Base-by-base conservation (phyloP, 2,888 invertebrate genomes). In the Pristionchus maxplancki region DNA sequence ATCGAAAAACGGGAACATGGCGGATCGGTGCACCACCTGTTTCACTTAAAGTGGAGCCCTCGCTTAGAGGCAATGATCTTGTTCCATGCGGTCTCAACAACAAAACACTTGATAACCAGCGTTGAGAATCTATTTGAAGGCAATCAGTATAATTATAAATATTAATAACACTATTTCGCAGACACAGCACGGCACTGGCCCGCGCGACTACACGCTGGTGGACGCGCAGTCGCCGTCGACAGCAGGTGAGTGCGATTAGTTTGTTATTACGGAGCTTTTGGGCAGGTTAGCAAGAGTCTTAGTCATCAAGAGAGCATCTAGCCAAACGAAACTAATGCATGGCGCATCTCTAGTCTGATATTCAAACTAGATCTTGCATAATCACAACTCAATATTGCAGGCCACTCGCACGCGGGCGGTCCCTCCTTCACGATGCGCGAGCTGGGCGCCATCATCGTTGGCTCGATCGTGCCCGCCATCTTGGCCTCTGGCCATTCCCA, bases 401-500 rank as follows among this genome's bases (percentile, higher is more conserved):
- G 86, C n/a, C 91, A 90, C 78, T 85, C 89, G 31, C 89, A 90
- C 58, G 74, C 89, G 24, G 88, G 50, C 24, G 91, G 91, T 82
- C 88, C 91, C 15, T 96, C 97, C 0, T 96, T 98, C 81, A 96
- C 96, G 89, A 96, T 96, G 89, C 96, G 96, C 90, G 98, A 99
- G 95, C 96, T 99, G 88, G 93, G 97, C 0, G 96, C 97, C 81
- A 96, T 99, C 89, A 97, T 98, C 1, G 95, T 97, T 37, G 99
- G 99, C 0, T 97, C 98, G 0, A 95, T 98, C 88, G 95, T 97
- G 89, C 99, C 99, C 0, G 96, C 98, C 0, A 95, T 98, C 44
- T 96, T 99, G n/a, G 97, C 98, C 0, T 96, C 98, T 93, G 97
- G 98, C 5, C 98, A 99, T 95, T 97, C 97, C 92, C 98, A 98